Base-by-base conservation (phyloP, 2,797 vertebrate genomes). In the Trachurus trachurus region DNA sequence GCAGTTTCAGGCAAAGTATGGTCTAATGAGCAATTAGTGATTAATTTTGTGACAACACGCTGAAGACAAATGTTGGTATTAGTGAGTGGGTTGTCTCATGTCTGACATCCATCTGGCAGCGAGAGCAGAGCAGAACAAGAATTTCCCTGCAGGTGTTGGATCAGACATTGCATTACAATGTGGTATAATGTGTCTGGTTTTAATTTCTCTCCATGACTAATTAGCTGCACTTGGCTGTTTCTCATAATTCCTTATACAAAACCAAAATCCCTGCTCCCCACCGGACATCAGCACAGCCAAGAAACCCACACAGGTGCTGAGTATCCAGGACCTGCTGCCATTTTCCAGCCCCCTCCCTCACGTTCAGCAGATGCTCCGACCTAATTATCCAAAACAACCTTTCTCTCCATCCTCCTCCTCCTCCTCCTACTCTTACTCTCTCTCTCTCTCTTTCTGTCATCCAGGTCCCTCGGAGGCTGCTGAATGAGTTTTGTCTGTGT, bases 401-500 rank as follows among this genome's bases (percentile, higher is more conserved):
- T 21, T 65, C 68, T 57, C 59, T 61, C n/a, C 39, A 1, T 21
- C 67, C n/a, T 72, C 61, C 49, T 59, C 70, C 54, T 78, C 49
- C 31, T 17, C 9, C 45, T 22, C 34, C 34, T 19, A 45, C 21
- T 9, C 53, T 64, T 34, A 29, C 39, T 0, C 13, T 45, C 50
- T 34, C 31, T 34, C 5, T 19, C 52, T 49, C 21, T 9, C 53
- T 64, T 34, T 34, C 39, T 0, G 16, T 45, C 52, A 56, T 45
- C 59, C 44, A 29, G n/a, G 47, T 44, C 63, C 69, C n/a, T 57
- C 74, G 64, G 58, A 62, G 42, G 49, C 71, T 42, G 60, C 66
- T 76, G 77, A 80, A 69, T 69, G 59, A 76, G 68, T 71, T 81
- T 49, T 19, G 72, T 72, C 70, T 76, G 78, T 80, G 81, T 92